Conservation (phyloP, 2,888 invertebrate species). For the Apamea crenata region DNA sequence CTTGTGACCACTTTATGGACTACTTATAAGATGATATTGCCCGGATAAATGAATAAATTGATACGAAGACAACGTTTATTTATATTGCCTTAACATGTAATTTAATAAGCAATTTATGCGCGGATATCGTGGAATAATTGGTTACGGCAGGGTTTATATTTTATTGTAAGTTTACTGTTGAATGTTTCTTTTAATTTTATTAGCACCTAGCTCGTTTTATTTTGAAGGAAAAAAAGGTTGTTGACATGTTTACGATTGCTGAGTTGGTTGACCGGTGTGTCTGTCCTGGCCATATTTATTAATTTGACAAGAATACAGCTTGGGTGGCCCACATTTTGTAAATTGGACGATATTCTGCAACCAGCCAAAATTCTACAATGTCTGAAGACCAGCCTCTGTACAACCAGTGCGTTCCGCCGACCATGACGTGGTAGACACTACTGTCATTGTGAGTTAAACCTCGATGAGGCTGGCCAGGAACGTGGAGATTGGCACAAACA, state of each 20-base stretch:
- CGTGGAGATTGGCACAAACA: neutral
- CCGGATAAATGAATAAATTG: constrained; percentile 55
- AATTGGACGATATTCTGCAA: neutral
- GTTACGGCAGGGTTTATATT: constrained; percentile 1
- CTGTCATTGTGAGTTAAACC: neutral
- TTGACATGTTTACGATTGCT: neutral
- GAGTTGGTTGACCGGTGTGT: neutral
- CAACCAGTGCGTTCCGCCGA: neutral
- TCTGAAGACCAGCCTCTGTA: neutral
- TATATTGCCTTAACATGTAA: constrained; percentile 24
- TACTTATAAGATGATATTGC: constrained; percentile 65
- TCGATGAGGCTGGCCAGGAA: neutral
- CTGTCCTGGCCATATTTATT: neutral
- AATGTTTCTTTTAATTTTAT: neutral
- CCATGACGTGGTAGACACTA: neutral
- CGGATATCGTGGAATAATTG: constrained; percentile 19
- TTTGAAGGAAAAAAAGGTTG: neutral
- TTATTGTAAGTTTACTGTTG: constrained; percentile 16
- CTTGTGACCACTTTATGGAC: constrained; percentile 80
- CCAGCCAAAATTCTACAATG: neutral
- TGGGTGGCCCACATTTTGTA: neutral
- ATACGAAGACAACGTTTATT: constrained; percentile 42
- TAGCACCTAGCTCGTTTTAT: neutral
- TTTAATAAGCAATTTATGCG: constrained; percentile 21
- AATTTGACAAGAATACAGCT: neutral